Evolutionary conservation across 2,113 vertebrate species (phyloP).

Genomic region (Sinocyclocheilus anshuiensis): DNA sequence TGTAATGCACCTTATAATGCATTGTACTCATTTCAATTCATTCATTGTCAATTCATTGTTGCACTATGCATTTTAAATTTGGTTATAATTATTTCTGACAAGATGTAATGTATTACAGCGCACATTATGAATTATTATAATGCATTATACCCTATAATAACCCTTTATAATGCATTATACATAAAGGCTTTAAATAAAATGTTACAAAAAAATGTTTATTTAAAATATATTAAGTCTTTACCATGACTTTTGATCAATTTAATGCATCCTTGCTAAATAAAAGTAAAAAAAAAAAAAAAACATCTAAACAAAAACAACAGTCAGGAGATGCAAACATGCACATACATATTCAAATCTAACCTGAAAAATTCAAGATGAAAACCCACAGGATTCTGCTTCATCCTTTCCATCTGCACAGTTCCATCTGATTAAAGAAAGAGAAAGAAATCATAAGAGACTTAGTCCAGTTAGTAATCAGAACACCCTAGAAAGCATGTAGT

Average conservation of each 20-base stretch:
- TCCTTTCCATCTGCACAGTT: slow-evolving; percentile 45
- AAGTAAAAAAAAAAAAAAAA: too few relatives aligned
- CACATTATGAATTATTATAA: too few relatives aligned
- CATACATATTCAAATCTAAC: slow-evolving; percentile 48
- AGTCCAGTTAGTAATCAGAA: background rate
- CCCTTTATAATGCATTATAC: too few relatives aligned
- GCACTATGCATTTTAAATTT: too few relatives aligned
- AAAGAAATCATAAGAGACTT: background rate
- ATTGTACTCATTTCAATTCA: too few relatives aligned
- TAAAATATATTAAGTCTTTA: background rate
- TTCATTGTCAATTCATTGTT: too few relatives aligned
- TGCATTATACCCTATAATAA: too few relatives aligned
- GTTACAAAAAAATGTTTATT: background rate
- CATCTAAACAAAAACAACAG: background rate
- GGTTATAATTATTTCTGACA: too few relatives aligned
- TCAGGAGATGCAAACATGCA: background rate
- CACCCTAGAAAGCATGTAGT: background rate
- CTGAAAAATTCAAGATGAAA: slow-evolving; percentile 65
- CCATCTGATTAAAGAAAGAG: slow-evolving; percentile 37
- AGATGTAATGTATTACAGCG: too few relatives aligned
- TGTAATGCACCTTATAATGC: too few relatives aligned
- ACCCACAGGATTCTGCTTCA: slow-evolving; percentile 49
- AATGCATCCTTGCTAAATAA: too few relatives aligned
- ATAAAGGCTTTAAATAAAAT: background rate
- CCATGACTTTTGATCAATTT: too few relatives aligned